Evolutionary conservation across 2,113 vertebrate species (phyloP).

Genomic region (Motacilla tschutschensis): DNA sequence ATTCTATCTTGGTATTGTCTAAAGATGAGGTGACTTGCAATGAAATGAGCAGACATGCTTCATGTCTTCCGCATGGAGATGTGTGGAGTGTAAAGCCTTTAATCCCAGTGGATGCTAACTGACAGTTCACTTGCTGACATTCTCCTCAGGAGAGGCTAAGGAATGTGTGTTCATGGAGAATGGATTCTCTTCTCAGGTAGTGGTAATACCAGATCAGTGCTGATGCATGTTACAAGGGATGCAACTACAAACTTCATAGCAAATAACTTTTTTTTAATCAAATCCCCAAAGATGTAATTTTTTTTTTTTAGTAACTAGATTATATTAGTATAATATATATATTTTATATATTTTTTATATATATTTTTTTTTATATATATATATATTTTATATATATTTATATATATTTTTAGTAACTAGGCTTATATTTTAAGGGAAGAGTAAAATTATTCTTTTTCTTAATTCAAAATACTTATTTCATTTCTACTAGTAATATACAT

Average conservation of each 20-base stretch:
- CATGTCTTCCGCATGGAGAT: background rate
- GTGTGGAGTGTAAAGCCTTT: background rate
- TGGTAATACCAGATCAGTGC: background rate
- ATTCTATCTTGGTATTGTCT: background rate
- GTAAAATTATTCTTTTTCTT: background rate
- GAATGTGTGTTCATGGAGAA: background rate
- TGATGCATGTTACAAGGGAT: background rate
- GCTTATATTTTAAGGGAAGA: background rate
- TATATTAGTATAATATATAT: too few relatives aligned
- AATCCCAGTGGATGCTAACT: accelerated
- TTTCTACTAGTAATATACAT: background rate
- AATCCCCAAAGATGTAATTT: background rate
- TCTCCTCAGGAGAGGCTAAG: background rate
- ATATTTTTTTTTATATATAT: too few relatives aligned
- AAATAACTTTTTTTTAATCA: background rate
- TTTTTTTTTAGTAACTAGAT: background rate
- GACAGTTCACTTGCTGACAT: background rate
- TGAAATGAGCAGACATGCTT: background rate
- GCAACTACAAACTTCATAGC: background rate
- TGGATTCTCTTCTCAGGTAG: background rate
- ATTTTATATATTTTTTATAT: too few relatives aligned
- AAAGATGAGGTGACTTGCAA: background rate
- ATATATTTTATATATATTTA: too few relatives aligned
- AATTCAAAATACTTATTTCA: background rate
- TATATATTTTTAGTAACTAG: too few relatives aligned